Evolutionary conservation across 2,797 vertebrate species (phyloP).

Genomic region (Sarcophilus harrisii): DNA sequence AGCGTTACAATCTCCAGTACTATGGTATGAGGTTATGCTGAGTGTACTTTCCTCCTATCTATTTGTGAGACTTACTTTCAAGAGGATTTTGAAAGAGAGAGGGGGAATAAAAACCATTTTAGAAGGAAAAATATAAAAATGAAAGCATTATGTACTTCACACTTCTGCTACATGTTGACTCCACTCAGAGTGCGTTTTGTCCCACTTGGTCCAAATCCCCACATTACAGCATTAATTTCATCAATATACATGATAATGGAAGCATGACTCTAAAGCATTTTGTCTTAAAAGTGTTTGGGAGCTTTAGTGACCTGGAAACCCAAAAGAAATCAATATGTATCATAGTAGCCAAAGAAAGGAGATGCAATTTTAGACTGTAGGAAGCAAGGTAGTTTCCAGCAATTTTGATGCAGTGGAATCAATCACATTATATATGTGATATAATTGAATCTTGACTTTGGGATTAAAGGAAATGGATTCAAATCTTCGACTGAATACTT

Average conservation of each 20-base stretch:
- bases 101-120: not conserved
- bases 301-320: not conserved
- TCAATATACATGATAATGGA: not conserved
- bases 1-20: not conserved
- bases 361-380: not conserved
- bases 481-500: not conserved
- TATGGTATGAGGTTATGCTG: not conserved
- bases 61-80: not conserved
- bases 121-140: not conserved
- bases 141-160: not conserved
- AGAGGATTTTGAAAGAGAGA: not conserved
- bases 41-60: not conserved
- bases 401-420: not conserved
- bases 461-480: not conserved
- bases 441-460: not conserved
- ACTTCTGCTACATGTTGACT: not conserved
- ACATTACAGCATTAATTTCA: not conserved
- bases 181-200: not conserved
- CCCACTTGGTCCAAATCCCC: not conserved
- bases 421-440: not conserved
- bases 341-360: not conserved
- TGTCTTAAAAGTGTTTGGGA: not conserved
- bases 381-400: not conserved
- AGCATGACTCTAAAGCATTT: not conserved
- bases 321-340: not conserved